Percentiles rank a stretch among this genome's conserved stretches.
Conservation (phyloP, 2,113 vertebrate genomes). For the Addax nasomaculatus region DNA sequence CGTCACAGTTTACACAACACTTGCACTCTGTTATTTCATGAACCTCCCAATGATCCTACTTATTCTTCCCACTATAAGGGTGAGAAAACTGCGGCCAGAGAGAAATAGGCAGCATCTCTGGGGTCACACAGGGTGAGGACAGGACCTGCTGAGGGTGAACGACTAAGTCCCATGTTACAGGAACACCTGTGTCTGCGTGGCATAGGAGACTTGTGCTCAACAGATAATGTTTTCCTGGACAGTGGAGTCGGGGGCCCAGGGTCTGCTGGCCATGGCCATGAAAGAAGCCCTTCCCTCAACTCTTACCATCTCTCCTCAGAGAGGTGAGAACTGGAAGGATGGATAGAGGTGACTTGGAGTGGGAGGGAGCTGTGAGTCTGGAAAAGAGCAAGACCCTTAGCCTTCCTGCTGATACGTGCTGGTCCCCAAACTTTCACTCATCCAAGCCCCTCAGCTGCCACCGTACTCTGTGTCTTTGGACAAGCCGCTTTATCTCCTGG, state of each 20-base stretch:
- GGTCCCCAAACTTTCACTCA: neutral
- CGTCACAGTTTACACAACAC: accelerated
- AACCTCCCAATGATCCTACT: neutral
- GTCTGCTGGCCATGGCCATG: accelerated
- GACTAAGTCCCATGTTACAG: accelerated
- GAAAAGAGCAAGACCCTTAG: neutral
- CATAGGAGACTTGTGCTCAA: accelerated
- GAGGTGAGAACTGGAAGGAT: neutral
- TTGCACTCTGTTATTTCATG: too few relatives aligned
- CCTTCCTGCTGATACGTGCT: neutral
- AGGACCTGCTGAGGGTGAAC: neutral
- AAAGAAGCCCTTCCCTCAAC: neutral
- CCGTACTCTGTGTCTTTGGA: neutral
- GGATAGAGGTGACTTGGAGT: too few relatives aligned
- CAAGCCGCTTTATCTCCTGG: neutral
- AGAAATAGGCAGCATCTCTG: neutral
- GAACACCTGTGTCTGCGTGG: accelerated
- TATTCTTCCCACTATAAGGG: neutral
- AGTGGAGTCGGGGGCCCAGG: neutral
- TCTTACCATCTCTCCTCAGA: accelerated
- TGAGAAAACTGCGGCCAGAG: neutral
- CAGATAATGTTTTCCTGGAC: accelerated
- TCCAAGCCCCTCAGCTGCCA: neutral
- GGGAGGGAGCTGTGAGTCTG: neutral
- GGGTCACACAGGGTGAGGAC: too few relatives aligned